These are phyloP conservation scores for Vidua chalybeata DNA, from an alignment of 2,113 vertebrate species.

Conservation along the genomic window DNA sequence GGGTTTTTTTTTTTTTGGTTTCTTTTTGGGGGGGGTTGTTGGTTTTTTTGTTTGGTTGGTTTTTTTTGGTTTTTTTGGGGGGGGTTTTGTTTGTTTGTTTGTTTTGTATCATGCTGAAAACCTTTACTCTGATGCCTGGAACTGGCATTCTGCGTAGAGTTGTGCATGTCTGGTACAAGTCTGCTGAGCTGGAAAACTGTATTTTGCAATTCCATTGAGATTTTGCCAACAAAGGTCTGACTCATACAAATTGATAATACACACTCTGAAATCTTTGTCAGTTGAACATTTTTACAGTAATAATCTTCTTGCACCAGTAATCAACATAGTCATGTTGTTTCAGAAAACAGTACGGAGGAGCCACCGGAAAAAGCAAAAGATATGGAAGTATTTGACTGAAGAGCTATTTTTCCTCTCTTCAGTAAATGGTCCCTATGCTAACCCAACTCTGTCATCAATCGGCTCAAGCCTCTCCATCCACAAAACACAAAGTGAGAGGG, in stretches of 20 bases:
- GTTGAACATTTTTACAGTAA: neutral
- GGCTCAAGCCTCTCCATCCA: neutral
- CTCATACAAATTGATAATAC: neutral
- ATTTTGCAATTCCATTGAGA: neutral
- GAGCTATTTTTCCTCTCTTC: neutral
- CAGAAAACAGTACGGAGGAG: neutral
- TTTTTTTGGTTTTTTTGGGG: neutral
- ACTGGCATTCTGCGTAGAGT: neutral
- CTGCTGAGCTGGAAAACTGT: neutral
- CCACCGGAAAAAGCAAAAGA: neutral
- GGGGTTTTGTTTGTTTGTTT: neutral
- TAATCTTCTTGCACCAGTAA: neutral
- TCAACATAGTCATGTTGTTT: neutral
- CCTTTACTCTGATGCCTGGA: neutral
- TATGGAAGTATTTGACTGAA: neutral
- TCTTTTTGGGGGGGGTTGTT: neutral
- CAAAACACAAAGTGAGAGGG: neutral
- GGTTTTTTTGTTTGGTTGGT: neutral
- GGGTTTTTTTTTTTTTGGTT: neutral
- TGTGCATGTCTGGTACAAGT: neutral
- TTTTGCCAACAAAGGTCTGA: neutral
- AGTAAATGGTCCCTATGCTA: neutral
- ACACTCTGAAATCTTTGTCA: neutral
- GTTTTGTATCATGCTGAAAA: neutral
- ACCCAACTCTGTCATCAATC: neutral